Evolutionary conservation across 1,140 invertebrate species (phyloP).

Genomic region (Drosophila nigrodunni): DNA sequence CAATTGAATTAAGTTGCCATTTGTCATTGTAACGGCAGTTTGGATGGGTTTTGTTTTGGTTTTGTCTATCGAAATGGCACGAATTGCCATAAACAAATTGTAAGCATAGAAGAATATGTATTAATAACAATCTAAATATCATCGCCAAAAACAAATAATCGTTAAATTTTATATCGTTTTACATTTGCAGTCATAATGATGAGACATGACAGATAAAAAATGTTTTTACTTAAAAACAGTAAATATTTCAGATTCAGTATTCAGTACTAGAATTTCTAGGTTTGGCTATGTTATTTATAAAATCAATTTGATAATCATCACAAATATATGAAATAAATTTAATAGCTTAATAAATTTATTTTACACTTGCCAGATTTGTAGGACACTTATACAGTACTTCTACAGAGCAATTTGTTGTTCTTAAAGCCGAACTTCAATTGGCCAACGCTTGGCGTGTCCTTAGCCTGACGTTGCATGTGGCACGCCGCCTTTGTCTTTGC

Average conservation of each 20-base stretch:
- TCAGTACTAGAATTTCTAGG: too few relatives aligned
- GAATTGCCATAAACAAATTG: constrained; percentile 60
- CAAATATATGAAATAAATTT: background rate
- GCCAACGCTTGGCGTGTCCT: constrained; percentile 46
- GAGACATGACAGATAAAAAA: constrained; percentile 1
- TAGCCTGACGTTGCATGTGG: constrained; percentile 57
- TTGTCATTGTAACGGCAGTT: constrained; percentile 39
- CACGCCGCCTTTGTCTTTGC: constrained; percentile 57
- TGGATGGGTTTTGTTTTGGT: constrained; percentile 15
- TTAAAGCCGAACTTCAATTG: constrained; percentile 48
- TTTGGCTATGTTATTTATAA: background rate
- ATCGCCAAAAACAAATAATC: constrained; percentile 61
- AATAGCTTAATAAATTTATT: background rate
- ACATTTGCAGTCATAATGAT: constrained; percentile 47
- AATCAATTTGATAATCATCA: background rate
- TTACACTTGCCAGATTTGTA: background rate
- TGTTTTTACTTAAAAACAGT: background rate
- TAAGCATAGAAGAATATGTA: constrained; percentile 43
- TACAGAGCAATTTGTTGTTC: constrained; percentile 14
- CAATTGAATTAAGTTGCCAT: constrained; percentile 65
- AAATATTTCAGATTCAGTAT: background rate
- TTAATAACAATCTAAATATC: constrained; percentile 63
- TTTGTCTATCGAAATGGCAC: constrained; percentile 25
- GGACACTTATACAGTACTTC: background rate
- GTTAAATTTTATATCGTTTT: constrained; percentile 56